Percentiles rank a stretch among this genome's conserved stretches.
Conservation (phyloP, 1,140 invertebrate species). For the Rhagoletis zephyria region DNA sequence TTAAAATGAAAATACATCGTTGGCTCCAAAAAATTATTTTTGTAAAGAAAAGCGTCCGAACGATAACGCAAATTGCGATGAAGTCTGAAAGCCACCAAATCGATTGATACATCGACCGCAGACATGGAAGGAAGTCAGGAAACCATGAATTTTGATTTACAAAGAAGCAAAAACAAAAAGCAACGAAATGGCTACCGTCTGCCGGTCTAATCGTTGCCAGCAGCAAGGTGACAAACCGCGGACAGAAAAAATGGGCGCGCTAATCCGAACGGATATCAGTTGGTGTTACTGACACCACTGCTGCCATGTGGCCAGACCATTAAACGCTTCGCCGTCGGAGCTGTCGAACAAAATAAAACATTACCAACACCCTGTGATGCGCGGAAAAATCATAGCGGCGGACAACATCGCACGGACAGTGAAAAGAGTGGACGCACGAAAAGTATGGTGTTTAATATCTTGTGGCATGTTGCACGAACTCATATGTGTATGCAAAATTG, state of each 20-base stretch:
- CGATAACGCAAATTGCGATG: not conserved
- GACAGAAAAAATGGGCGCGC: constrained; percentile 11
- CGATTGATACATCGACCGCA: constrained; percentile 22
- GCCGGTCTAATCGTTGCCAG: not conserved
- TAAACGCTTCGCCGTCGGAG: constrained; percentile 11
- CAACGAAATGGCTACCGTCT: not conserved
- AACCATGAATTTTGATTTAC: constrained; percentile 72
- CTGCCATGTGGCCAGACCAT: not conserved
- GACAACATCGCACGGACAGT: not conserved
- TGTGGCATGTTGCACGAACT: constrained; percentile 53
- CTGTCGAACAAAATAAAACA: constrained; percentile 57
- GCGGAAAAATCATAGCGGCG: not conserved
- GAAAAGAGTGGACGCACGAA: not conserved
- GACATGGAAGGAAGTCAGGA: constrained; percentile 60
- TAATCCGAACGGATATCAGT: constrained; percentile 20
- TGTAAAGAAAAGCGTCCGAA: constrained; percentile 14
- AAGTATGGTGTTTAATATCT: constrained; percentile 55
- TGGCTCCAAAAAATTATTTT: constrained; percentile 2
- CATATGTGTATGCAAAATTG: constrained; percentile 44
- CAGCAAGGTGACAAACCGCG: constrained; percentile 54
- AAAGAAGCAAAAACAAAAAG: not conserved
- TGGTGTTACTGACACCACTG: constrained; percentile 28
- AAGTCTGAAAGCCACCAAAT: constrained; percentile 9
- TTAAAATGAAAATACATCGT: constrained; percentile 37
- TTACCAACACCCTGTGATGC: constrained; percentile 46